Conservation (phyloP, 1,140 invertebrate species). For the Oedothorax gibbosus region DNA sequence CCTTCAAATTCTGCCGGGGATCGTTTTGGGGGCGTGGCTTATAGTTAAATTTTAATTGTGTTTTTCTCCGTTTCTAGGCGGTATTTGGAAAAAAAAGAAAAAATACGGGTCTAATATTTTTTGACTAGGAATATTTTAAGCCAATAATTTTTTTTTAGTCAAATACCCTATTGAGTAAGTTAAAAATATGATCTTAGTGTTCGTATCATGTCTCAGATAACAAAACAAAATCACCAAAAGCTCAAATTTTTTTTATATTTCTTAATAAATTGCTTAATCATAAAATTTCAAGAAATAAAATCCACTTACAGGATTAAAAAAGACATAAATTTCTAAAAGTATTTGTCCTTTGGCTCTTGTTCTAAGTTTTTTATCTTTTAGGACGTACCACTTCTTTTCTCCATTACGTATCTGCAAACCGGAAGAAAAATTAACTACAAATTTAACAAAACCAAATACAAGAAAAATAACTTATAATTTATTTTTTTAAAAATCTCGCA, state of each 20-base stretch:
- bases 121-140: too few species aligned
- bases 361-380: slow-evolving; percentile 96
- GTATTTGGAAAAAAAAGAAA: too few species aligned
- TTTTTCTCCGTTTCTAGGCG: too few species aligned
- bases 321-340: slow-evolving; percentile 88
- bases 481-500: background rate
- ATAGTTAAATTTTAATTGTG: too few species aligned
- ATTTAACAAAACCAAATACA: background rate
- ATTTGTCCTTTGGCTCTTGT: slow-evolving; percentile 93
- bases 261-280: background rate
- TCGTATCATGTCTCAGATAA: too few species aligned
- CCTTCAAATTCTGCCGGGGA: too few species aligned
- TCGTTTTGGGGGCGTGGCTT: too few species aligned
- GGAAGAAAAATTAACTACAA: background rate
- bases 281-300: background rate
- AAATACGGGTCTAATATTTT: too few species aligned
- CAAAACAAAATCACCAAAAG: too few species aligned
- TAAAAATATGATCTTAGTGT: too few species aligned
- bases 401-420: slow-evolving; percentile 81
- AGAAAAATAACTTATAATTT: background rate
- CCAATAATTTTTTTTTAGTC: too few species aligned
- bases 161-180: too few species aligned
- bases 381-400: slow-evolving; percentile 93
- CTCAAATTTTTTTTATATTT: background rate
- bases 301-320: slow-evolving; percentile 90